Base-by-base conservation (phyloP, 2,797 vertebrate species). In the Semaprochilodus insignis region DNA sequence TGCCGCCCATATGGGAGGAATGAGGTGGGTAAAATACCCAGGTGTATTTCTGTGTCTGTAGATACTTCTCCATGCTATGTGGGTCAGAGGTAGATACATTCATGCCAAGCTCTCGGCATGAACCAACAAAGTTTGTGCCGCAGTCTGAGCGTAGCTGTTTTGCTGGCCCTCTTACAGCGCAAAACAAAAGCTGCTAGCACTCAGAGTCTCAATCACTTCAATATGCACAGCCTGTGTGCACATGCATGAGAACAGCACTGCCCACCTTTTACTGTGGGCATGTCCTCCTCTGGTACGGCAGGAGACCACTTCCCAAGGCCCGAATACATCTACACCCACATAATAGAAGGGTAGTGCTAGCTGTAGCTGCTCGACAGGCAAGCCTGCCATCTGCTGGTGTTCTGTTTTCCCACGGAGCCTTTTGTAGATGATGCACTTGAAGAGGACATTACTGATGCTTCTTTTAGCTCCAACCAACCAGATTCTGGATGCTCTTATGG, bases 221-320 rank as follows among this genome's bases (percentile, higher is more conserved):
- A 73, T 73, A 11, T 55, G n/a, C 4, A 55, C 23, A 2, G 71
- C 51, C 19, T 13, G 23, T 19, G 48, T 14, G 11, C 23, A 11
- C n/a, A 72, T 15, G 14, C 70, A 72, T 5, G 11, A 25, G n/a
- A 72, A 72, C 48, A 54, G 44, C 13, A 72, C 23, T 0, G 70
- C 70, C 48, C 48, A 72, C 2, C 70, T 52, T 2, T 72, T 72
- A n/a, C 40, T 51, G 0, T 72, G 51, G 14, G 55, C 67, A 21
- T 60, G 55, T 31, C 78, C 55, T 62, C 67, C 67, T 62, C 78
- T 80, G 16, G 78, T 80, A 6, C 36, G 6, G 36, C 36, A 6
- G 36, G 36, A 36, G 36, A 36, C 36, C 36, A 44, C 8, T 7
- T 44, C 0, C 31, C 78, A 48, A 7, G 66, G 69, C 14, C 63